Evolutionary conservation across 2,888 invertebrate species (phyloP).

Genomic region (Chaetoderma sp.): DNA sequence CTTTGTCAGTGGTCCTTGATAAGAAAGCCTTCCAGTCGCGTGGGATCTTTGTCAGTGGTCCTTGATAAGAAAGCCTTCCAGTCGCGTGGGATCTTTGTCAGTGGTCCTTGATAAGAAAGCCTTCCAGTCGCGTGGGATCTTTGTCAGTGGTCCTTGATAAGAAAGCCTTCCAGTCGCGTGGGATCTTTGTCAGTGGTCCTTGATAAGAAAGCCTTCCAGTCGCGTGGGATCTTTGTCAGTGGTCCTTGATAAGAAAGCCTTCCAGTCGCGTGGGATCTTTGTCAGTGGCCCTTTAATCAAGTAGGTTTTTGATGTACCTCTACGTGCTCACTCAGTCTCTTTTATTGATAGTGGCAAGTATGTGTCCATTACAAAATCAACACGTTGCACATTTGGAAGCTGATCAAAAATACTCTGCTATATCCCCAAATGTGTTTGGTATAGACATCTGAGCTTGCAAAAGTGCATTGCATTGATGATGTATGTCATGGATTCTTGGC

Average conservation of each 20-base stretch:
- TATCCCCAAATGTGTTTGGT: not conserved
- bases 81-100: too few species aligned
- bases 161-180: too few species aligned
- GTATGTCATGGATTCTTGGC: not conserved
- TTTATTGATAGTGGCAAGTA: not conserved
- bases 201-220: too few species aligned
- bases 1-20: too few species aligned
- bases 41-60: too few species aligned
- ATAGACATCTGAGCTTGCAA: not conserved
- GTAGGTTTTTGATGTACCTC: not conserved
- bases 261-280: constrained; percentile 3
- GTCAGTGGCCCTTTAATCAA: not conserved
- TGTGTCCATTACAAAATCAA: not conserved
- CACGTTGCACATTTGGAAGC: not conserved
- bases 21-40: too few species aligned
- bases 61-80: too few species aligned
- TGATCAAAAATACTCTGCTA: not conserved
- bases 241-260: not conserved
- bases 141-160: too few species aligned
- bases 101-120: too few species aligned
- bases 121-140: too few species aligned
- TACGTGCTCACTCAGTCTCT: not conserved
- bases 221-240: too few species aligned
- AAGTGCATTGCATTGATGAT: not conserved
- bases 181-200: too few species aligned